Percentiles rank a stretch among this genome's conserved stretches.
phyloP scores from a whole-genome alignment of 1,140 invertebrate genomes.

The Bacillus rossius region DNA sequence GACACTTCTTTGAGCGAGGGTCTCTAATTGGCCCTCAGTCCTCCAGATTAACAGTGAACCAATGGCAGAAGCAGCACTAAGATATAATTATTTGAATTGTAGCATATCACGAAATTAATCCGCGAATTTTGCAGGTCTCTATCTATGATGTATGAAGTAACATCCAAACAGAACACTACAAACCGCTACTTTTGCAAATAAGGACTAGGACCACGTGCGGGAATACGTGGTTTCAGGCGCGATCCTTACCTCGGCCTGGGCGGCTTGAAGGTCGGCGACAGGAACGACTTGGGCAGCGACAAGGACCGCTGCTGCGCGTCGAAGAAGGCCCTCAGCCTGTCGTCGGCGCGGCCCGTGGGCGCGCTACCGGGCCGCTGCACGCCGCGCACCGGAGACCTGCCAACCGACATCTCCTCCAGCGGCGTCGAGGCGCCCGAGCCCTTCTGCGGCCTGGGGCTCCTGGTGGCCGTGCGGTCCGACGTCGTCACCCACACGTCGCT shows the following conservation, averaged over 20 bases:
- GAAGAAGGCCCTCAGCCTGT: conserved; percentile 29
- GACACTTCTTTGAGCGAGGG: too few relatives aligned
- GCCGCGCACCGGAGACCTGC: not conserved
- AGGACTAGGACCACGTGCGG: too few relatives aligned
- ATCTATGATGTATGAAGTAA: too few relatives aligned
- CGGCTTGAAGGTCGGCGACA: conserved; percentile 33
- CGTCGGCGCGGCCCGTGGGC: conserved; percentile 38
- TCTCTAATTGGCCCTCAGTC: too few relatives aligned
- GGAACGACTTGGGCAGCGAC: conserved; percentile 57
- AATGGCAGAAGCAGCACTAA: too few relatives aligned
- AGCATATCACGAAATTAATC: too few relatives aligned
- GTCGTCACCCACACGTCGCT: conserved; percentile 51
- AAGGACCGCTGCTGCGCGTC: conserved; percentile 52
- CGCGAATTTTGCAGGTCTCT: too few relatives aligned
- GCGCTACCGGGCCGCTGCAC: conserved; percentile 47
- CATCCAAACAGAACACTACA: too few relatives aligned
- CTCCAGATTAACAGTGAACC: too few relatives aligned
- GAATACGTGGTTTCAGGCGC: too few relatives aligned
- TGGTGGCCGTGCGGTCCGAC: conserved; percentile 45
- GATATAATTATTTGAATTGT: too few relatives aligned
- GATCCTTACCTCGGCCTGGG: conserved; percentile 7
- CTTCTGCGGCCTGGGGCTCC: conserved; percentile 44
- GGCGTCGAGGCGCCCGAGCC: conserved; percentile 49
- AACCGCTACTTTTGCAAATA: too few relatives aligned
- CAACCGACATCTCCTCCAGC: conserved; percentile 4